Evolutionary conservation across 1,140 invertebrate genomes (phyloP).

Genomic region (Drosophila obscura): DNA sequence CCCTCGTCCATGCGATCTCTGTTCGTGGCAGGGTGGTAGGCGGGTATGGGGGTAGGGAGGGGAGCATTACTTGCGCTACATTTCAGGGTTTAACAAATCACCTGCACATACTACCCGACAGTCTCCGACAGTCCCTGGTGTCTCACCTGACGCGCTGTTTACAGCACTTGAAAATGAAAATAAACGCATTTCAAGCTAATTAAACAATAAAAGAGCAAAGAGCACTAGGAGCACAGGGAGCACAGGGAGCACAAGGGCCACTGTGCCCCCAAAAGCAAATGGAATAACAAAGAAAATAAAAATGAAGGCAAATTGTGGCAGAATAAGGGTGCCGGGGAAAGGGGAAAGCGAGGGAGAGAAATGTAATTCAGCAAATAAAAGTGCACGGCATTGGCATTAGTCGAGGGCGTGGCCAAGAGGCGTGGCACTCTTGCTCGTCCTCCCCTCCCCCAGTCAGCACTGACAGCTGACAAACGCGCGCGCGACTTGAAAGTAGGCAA

Average conservation of each 20-base stretch:
- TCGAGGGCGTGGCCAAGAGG: constrained; percentile 11
- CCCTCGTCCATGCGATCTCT: constrained; percentile 15
- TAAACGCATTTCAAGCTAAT: constrained; percentile 81
- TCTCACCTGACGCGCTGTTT: constrained; percentile 63
- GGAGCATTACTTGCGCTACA: constrained; percentile 53
- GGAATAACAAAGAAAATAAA: constrained; percentile 57
- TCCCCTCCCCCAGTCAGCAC: not conserved
- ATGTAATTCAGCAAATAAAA: constrained; percentile 70
- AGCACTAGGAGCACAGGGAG: constrained; percentile 1
- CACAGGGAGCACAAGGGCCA: no score
- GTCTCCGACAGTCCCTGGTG: constrained; percentile 6
- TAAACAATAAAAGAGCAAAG: constrained; percentile 75
- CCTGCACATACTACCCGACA: constrained; percentile 31
- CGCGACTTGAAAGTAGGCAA: constrained; percentile 64
- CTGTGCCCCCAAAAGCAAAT: constrained; percentile 44
- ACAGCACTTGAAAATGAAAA: constrained; percentile 76
- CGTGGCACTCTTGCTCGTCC: constrained; percentile 22
- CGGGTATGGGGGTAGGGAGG: constrained; percentile 14
- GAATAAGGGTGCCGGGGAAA: not conserved
- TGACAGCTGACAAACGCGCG: constrained; percentile 72
- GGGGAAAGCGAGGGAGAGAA: constrained; percentile 14
- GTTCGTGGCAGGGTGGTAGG: not conserved
- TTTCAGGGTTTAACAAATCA: constrained; percentile 75
- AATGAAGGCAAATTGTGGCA: constrained; percentile 25
- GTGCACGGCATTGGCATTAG: constrained; percentile 52